These are phyloP conservation scores for human DNA, from an alignment of 2,113 vertebrate species.

Conservation along the genomic window GRCh38 chr6:89871001-89871500, in stretches of 20 bases:
- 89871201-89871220: not conserved
- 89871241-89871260: not conserved
- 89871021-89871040: not conserved
- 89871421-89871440: not conserved
- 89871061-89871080: slow-evolving; percentile 25
- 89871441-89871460: not conserved
- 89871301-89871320: slow-evolving; percentile 92
- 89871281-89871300: slow-evolving; percentile 93
- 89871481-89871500: not conserved
- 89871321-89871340: slow-evolving; percentile 91
- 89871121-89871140: not conserved
- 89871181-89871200: slow-evolving; percentile 25
- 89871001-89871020: not conserved
- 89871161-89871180: not conserved
- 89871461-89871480: not conserved
- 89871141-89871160: slow-evolving; percentile 5
- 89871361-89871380: slow-evolving; percentile 90
- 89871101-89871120: slow-evolving; percentile 24
- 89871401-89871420: slow-evolving; percentile 24
- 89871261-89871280: slow-evolving; percentile 35
- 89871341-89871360: slow-evolving; percentile 92
- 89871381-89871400: slow-evolving; percentile 86
- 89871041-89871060: not conserved
- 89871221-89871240: not conserved
- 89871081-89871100: not conserved